Evolutionary conservation across 2,113 vertebrate species (phyloP).

Genomic region (Solea solea): DNA sequence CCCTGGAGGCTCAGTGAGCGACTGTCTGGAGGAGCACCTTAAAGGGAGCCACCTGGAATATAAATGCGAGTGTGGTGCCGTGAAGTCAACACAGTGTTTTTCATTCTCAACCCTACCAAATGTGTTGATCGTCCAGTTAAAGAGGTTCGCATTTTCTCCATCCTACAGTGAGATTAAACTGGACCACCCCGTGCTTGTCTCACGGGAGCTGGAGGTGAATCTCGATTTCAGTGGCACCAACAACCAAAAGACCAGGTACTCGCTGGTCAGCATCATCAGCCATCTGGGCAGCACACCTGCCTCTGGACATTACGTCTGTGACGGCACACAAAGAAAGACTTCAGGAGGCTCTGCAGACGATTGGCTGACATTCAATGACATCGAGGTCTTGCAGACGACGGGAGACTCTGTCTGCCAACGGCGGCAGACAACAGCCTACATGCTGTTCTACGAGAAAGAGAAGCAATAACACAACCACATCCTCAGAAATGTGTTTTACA

Average conservation of each 20-base stretch:
- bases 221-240: background rate
- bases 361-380: background rate
- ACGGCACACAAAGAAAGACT: background rate
- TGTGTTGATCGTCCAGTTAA: conserved; percentile 16
- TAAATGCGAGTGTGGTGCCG: background rate
- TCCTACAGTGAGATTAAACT: background rate
- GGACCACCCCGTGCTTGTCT: background rate
- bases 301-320: background rate
- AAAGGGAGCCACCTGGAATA: background rate
- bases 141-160: background rate
- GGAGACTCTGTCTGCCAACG: background rate
- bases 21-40: background rate
- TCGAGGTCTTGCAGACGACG: background rate
- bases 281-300: background rate
- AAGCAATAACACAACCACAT: background rate
- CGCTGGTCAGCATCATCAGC: conserved; percentile 10
- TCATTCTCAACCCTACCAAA: background rate
- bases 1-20: conserved; percentile 1
- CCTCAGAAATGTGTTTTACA: too few species aligned
- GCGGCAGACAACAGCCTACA: background rate
- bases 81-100: background rate
- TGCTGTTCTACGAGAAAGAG: background rate
- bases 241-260: background rate
- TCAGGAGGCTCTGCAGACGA: background rate
- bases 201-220: background rate